These are phyloP conservation scores for Threskiornis aethiopicus DNA, from an alignment of 2,797 vertebrate species.

Conservation along the genomic window DNA sequence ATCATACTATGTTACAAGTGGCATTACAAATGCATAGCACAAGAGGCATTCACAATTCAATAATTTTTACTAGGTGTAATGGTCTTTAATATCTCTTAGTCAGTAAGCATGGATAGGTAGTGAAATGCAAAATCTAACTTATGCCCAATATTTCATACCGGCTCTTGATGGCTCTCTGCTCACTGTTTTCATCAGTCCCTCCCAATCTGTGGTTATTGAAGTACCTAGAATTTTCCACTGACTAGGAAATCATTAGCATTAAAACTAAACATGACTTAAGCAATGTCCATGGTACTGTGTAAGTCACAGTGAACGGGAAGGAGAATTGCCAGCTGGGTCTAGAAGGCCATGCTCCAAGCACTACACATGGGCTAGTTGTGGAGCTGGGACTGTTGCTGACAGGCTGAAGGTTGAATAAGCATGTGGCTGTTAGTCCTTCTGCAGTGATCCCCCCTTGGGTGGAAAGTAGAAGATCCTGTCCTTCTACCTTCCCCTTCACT, in stretches of 20 bases:
- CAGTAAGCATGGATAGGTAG: not conserved
- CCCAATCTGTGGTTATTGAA: not conserved
- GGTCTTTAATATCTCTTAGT: not conserved
- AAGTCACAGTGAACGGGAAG: not conserved
- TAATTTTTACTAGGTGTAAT: not conserved
- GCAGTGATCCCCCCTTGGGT: not conserved
- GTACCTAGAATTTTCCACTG: not conserved
- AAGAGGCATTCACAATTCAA: not conserved
- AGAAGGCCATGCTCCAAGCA: not conserved
- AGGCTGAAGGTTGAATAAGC: not conserved
- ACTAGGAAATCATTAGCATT: not conserved
- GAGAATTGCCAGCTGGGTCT: not conserved
- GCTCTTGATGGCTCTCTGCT: not conserved
- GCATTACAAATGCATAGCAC: not conserved
- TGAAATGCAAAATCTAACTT: not conserved
- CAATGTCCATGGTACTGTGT: not conserved
- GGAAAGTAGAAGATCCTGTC: not conserved
- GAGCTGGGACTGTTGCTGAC: not conserved
- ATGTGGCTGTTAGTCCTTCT: not conserved
- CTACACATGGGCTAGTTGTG: fast-evolving
- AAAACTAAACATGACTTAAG: not conserved
- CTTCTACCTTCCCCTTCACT: not conserved
- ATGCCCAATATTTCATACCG: fast-evolving
- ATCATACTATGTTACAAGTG: not conserved
- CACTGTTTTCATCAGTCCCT: not conserved